phyloP scores from a whole-genome alignment of 2,888 invertebrate genomes.

The Himalopsyche tibetana region DNA sequence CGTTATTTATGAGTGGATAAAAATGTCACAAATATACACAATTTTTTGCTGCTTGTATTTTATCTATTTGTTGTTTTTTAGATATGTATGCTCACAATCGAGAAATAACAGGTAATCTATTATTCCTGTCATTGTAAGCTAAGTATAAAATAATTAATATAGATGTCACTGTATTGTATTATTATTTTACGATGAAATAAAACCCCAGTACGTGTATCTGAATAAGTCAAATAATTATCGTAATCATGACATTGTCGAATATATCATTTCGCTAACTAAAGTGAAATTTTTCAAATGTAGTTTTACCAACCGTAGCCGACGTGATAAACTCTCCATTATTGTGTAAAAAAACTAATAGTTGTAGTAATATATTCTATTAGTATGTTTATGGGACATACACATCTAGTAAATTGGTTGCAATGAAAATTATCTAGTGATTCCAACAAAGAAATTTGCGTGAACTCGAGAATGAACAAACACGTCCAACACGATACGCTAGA shows the following conservation, averaged over 20 bases:
- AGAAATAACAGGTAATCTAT: too few relatives aligned
- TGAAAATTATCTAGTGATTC: not conserved
- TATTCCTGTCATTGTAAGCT: too few relatives aligned
- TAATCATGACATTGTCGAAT: not conserved
- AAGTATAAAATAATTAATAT: too few relatives aligned
- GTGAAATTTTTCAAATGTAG: not conserved
- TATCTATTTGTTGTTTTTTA: too few relatives aligned
- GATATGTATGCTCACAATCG: too few relatives aligned
- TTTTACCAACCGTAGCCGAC: not conserved
- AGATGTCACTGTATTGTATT: too few relatives aligned
- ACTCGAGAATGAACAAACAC: not conserved
- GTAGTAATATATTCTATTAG: not conserved
- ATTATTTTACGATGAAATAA: too few relatives aligned
- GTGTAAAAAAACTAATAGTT: not conserved
- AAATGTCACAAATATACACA: too few relatives aligned
- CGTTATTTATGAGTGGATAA: too few relatives aligned
- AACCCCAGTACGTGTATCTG: too few relatives aligned
- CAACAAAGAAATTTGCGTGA: constrained; percentile 9
- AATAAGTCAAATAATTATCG: too few relatives aligned
- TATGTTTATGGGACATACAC: not conserved
- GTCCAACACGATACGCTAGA: constrained; percentile 1
- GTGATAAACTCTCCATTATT: not conserved
- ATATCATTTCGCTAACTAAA: not conserved
- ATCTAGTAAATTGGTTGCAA: not conserved
- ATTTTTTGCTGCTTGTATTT: too few relatives aligned